Percentiles rank a stretch among this genome's conserved stretches.
phyloP scores from a whole-genome alignment of 2,888 invertebrate genomes.

The Hirtodrosophila confusa region DNA sequence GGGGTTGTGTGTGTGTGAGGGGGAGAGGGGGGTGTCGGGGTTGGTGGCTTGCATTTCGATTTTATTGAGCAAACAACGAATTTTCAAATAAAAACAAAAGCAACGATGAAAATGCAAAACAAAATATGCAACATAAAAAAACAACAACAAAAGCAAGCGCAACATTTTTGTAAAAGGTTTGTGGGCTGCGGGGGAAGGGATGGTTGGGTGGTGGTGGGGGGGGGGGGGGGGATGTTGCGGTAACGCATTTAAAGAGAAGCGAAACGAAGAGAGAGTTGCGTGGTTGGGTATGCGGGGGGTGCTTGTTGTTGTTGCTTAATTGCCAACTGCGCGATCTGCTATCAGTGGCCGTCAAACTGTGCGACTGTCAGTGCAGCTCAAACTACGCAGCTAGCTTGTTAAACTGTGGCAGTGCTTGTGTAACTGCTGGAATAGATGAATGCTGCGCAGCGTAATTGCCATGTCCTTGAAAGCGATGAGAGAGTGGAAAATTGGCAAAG shows the following conservation, averaged over 20 bases:
- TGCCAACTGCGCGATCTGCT: neutral
- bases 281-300: no score
- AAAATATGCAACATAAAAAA: constrained; percentile 40
- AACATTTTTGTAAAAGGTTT: constrained; percentile 6
- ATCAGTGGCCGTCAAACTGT: constrained; percentile 9
- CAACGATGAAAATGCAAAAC: constrained; percentile 70
- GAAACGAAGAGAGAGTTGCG: neutral
- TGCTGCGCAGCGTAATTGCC: no score
- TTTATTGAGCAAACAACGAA: constrained; percentile 84
- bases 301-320: no score
- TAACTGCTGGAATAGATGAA: neutral
- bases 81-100: constrained; percentile 81
- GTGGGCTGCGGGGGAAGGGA: neutral
- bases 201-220: no score
- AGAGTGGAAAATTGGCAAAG: no score
- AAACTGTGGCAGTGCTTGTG: neutral
- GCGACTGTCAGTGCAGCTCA: constrained; percentile 2
- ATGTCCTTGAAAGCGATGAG: no score
- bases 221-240: neutral
- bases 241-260: neutral
- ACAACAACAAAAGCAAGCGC: constrained; percentile 13
- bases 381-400: constrained; percentile 9
- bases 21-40: neutral
- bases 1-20: neutral
- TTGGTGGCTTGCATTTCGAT: constrained; percentile 74